A percentile compares a stretch with the other conserved stretches of the same genome.
phyloP scores from a whole-genome alignment of 2,113 vertebrate species.

The Sminthopsis crassicaudata region DNA sequence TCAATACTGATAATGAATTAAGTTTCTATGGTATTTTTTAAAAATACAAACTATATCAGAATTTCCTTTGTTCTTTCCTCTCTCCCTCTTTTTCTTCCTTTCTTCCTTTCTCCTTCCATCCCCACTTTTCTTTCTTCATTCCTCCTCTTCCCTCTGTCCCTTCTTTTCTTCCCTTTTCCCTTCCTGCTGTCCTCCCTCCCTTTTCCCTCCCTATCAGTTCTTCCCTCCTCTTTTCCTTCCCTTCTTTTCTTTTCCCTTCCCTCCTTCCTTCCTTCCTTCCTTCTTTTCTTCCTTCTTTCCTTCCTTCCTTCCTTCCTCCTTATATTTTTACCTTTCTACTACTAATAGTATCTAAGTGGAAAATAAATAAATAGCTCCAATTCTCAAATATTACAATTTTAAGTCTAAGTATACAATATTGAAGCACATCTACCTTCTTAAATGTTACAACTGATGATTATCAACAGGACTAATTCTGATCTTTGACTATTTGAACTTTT shows the following conservation, averaged over 20 bases:
- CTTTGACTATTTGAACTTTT: background rate
- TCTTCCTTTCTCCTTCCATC: background rate
- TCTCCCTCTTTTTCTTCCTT: background rate
- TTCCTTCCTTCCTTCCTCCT: too few relatives aligned
- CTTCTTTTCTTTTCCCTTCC: background rate
- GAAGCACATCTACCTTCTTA: background rate
- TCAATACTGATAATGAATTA: conserved; percentile 19
- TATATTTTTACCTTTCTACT: background rate
- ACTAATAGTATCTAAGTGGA: background rate
- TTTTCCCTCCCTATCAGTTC: background rate
- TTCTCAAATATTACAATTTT: background rate
- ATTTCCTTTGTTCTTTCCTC: background rate
- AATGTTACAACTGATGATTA: background rate
- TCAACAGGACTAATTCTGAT: background rate
- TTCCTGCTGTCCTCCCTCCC: too few relatives aligned
- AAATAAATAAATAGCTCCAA: background rate
- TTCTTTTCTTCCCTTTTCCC: background rate
- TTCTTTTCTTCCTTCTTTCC: too few relatives aligned
- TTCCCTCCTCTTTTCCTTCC: background rate
- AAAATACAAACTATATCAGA: background rate
- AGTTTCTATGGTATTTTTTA: background rate
- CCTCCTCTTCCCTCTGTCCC: background rate
- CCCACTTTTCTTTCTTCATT: background rate
- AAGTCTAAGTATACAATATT: background rate
- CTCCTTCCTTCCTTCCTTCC: too few relatives aligned